Conservation (phyloP, 1,140 invertebrate genomes). For the Babylonia areolata region DNA sequence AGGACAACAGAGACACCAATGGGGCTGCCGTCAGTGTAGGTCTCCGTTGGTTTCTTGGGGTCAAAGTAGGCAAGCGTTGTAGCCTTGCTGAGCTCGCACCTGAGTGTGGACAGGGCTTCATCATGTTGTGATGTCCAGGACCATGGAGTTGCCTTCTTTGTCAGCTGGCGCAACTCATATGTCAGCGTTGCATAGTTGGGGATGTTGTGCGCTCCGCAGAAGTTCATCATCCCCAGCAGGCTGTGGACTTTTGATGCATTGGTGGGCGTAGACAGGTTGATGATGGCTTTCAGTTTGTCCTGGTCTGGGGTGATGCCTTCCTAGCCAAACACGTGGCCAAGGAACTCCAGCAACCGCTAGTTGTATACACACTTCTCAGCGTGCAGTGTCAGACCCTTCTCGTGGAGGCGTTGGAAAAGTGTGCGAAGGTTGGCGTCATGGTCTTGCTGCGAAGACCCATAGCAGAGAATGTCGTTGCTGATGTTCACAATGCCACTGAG, state of each 20-base stretch:
- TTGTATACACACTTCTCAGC: slow-evolving; percentile 55
- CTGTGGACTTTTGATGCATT: slow-evolving; percentile 38
- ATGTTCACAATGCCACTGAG: slow-evolving; percentile 48
- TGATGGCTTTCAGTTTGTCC: slow-evolving; percentile 45
- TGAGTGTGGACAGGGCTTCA: slow-evolving; percentile 35
- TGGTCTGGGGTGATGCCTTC: slow-evolving; percentile 41
- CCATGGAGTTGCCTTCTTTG: slow-evolving; percentile 35
- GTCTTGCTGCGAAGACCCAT: slow-evolving; percentile 43
- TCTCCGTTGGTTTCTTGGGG: slow-evolving; percentile 38
- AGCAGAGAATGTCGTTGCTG: slow-evolving; percentile 57
- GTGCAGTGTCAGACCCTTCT: slow-evolving; percentile 58
- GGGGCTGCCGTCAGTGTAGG: slow-evolving; percentile 50
- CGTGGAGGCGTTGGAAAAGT: slow-evolving; percentile 48
- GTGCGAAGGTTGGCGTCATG: slow-evolving; percentile 52
- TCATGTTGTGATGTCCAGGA: slow-evolving; percentile 40
- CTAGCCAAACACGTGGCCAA: slow-evolving; percentile 50
- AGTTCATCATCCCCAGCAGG: too few species aligned
- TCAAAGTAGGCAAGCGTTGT: slow-evolving; percentile 52
- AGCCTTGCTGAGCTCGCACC: slow-evolving; percentile 39
- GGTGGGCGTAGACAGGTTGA: slow-evolving; percentile 43
- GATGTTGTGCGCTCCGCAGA: too few species aligned
- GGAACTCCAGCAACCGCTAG: slow-evolving; percentile 48
- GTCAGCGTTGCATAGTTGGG: too few species aligned
- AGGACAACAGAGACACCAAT: slow-evolving; percentile 47
- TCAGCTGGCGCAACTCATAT: slow-evolving; percentile 32